A percentile compares a stretch with the other conserved stretches of the same genome.
phyloP scores from a whole-genome alignment of 2,113 vertebrate genomes.

The Sciurus niger region DNA sequence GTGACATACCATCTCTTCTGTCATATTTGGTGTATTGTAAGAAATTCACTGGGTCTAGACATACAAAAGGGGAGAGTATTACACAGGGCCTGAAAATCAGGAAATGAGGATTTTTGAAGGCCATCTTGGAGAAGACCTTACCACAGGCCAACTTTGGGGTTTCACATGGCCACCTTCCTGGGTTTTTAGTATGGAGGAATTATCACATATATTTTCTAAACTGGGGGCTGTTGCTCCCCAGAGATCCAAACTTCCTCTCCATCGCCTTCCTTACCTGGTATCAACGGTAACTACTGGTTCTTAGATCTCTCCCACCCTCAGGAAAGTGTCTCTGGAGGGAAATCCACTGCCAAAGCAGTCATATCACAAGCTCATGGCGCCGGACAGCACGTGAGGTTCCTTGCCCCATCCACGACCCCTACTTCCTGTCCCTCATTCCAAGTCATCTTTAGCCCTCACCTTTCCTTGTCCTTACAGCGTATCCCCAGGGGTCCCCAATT shows the following conservation, averaged over 20 bases:
- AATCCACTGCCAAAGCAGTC: constrained; percentile 89
- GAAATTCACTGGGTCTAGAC: background rate
- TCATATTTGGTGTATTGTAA: background rate
- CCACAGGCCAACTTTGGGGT: background rate
- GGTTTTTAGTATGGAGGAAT: background rate
- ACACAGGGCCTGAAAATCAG: background rate
- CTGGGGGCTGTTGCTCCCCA: background rate
- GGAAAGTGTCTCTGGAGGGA: constrained; percentile 91
- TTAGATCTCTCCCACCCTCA: constrained; percentile 70
- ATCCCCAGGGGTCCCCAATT: background rate
- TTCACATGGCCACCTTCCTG: background rate
- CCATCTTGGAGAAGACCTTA: background rate
- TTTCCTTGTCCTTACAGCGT: background rate
- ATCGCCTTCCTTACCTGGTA: background rate
- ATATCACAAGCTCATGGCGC: constrained; percentile 89
- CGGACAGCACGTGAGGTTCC: constrained; percentile 88
- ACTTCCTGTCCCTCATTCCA: background rate
- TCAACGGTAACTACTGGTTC: background rate
- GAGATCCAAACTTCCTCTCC: background rate
- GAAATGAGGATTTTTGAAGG: background rate
- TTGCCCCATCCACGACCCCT: background rate
- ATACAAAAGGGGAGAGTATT: background rate
- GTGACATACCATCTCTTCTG: background rate
- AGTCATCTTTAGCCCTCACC: background rate
- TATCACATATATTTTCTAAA: too few species aligned